Conservation (phyloP, 2,888 invertebrate species). For the Gasteruption jaculator region DNA sequence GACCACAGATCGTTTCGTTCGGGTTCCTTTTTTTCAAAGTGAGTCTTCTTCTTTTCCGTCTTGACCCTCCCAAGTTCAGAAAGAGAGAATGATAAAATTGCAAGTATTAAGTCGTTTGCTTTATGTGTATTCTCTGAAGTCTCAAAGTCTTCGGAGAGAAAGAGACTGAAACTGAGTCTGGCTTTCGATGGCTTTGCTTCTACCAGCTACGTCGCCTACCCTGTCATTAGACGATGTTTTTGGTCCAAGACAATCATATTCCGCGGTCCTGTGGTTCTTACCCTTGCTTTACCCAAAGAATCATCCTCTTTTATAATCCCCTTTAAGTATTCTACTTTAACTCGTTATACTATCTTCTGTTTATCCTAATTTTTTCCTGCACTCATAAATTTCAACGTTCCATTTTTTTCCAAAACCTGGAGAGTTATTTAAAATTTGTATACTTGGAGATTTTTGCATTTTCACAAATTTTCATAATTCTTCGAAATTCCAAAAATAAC, state of each 20-base stretch:
- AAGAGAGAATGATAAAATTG: constrained; percentile 51
- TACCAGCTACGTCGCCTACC: no score
- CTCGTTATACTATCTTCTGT: constrained; percentile 12
- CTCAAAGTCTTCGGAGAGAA: constrained; percentile 36
- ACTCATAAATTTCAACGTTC: background rate
- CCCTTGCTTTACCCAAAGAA: constrained; percentile 33
- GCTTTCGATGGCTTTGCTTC: no score
- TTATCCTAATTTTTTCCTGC: constrained; percentile 9
- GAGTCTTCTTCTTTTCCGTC: no score
- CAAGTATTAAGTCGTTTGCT: constrained; percentile 52
- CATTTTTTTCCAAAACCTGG: background rate
- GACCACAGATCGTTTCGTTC: constrained; percentile 44
- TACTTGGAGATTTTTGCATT: background rate
- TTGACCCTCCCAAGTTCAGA: constrained; percentile 29
- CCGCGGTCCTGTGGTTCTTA: constrained; percentile 32
- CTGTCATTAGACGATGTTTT: constrained; percentile 50
- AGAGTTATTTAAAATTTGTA: background rate
- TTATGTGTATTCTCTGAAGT: constrained; percentile 52
- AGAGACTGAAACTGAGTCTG: no score
- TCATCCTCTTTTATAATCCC: constrained; percentile 60
- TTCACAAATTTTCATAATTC: background rate
- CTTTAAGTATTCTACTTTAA: constrained; percentile 46
- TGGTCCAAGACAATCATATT: constrained; percentile 46
- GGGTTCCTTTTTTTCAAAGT: no score
- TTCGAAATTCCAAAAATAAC: no score